Base-by-base conservation (phyloP, 2,113 vertebrate species). In the Sceloporus undulatus region DNA sequence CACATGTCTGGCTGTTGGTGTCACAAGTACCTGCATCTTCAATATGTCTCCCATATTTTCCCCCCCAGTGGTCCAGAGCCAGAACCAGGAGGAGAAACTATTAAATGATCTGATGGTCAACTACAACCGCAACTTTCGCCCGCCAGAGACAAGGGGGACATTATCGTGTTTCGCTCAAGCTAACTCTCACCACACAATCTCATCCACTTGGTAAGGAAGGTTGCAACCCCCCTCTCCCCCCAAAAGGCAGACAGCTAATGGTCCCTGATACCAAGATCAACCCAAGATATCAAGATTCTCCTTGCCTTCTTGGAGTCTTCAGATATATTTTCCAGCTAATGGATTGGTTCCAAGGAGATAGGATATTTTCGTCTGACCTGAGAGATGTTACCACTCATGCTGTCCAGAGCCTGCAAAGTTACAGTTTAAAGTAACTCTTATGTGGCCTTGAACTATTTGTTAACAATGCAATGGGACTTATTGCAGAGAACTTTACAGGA, bases 171-270 rank as follows among this genome's bases (percentile, higher is more conserved):
- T 95, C 95, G 87, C 96, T 99, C 90, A 99, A 99, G 96, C 97
- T 99, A 93, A 99, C 98, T 0, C 98, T 99, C 88, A 99, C 98
- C 93, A n/a, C n/a, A n/a, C n/a, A 99, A 99, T 93, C 98, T 99
- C 91, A 99, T 99, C 95, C 98, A 98, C 82, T 93, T 99, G 98
- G 98, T 99, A 94, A 95, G 96, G 88, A 0, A 19, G 0, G 25
- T n/a, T 1, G 0, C 0, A 5, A 5, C 18, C 5, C 40, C n/a
- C 0, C 25, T 23, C 3, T 16, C 7, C 7, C 59, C 66, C 8
- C 21, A 25, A 66, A 66, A 9, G 23, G 21, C 66, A 62, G 13
- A 62, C 3, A 16, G 59, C 59, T 62, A 62, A 18, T 14, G 59
- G 14, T 62, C 16, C 3, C 13, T 16, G 56, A 59, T 48, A 48